A percentile compares a stretch with the other conserved stretches of the same genome.
phyloP scores from a whole-genome alignment of 2,888 invertebrate species.

The Minunthozetes semirufus region DNA sequence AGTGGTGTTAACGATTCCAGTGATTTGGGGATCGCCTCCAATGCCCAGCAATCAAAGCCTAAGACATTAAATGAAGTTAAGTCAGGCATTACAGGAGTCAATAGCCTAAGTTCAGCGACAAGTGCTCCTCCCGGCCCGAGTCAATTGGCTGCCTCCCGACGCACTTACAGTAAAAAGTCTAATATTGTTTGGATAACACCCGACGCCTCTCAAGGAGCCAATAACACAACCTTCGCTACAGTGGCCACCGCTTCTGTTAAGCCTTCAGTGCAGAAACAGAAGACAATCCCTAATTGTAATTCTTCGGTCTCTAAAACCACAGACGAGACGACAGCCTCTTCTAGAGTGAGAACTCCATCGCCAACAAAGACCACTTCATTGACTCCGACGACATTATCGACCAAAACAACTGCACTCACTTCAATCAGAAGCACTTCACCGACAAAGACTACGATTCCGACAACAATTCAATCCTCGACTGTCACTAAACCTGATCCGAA shows the following conservation, averaged over 20 bases:
- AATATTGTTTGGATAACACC: slow-evolving; percentile 38
- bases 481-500: not conserved
- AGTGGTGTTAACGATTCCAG: not conserved
- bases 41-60: not conserved
- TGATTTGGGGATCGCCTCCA: not conserved
- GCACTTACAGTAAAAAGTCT: slow-evolving; percentile 36
- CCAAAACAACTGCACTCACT: not conserved
- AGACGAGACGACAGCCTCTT: not conserved
- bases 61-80: not conserved
- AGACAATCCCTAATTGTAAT: not conserved
- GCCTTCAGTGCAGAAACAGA: not conserved
- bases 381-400: not conserved
- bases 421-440: not conserved
- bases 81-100: not conserved
- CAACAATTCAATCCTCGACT: not conserved
- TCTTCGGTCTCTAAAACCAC: not conserved
- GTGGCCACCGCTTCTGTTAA: slow-evolving; percentile 2
- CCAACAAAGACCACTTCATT: not conserved
- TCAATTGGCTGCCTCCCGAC: slow-evolving; percentile 36
- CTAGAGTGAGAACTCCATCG: not conserved
- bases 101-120: not conserved
- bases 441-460: not conserved
- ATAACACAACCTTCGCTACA: not conserved
- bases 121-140: slow-evolving; percentile 26
- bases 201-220: slow-evolving; percentile 2